A percentile compares a stretch with the other conserved stretches of the same genome.
Conservation (phyloP, 2,113 vertebrate species). For the Rhinoptilus africanus region DNA sequence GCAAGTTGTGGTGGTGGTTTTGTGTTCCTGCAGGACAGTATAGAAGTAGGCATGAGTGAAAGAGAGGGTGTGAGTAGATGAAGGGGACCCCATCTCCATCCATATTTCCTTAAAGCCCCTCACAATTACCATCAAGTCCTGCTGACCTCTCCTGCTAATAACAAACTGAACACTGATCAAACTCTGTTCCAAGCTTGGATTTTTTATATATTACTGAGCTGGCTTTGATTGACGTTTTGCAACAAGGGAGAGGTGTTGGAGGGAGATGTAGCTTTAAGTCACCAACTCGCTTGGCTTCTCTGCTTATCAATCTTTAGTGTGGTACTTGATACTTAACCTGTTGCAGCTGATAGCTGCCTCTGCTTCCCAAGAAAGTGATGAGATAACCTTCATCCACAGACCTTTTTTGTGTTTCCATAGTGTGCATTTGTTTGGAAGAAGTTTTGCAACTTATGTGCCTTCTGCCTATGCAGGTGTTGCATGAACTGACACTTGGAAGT, state of each 20-base stretch:
- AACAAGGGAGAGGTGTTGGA: background rate
- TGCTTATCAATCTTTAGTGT: background rate
- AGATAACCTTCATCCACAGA: background rate
- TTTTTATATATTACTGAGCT: background rate
- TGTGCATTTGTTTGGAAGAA: background rate
- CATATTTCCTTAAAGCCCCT: background rate
- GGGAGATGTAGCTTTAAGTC: background rate
- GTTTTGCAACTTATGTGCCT: background rate
- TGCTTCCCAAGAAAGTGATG: background rate
- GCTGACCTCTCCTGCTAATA: background rate
- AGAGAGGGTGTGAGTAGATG: background rate
- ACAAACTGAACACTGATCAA: background rate
- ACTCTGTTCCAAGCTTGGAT: background rate
- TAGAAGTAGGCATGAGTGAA: background rate
- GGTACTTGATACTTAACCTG: background rate
- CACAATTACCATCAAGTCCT: background rate
- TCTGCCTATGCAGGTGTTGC: background rate
- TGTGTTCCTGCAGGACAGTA: background rate
- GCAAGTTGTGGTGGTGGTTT: background rate
- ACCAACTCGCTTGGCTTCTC: background rate
- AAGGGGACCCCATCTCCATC: background rate
- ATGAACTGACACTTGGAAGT: background rate
- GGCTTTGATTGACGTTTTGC: background rate
- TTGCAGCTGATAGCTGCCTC: background rate
- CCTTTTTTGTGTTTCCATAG: background rate